Evolutionary conservation across 2,113 vertebrate genomes (phyloP).

Genomic region (Corynorhinus townsendii): DNA sequence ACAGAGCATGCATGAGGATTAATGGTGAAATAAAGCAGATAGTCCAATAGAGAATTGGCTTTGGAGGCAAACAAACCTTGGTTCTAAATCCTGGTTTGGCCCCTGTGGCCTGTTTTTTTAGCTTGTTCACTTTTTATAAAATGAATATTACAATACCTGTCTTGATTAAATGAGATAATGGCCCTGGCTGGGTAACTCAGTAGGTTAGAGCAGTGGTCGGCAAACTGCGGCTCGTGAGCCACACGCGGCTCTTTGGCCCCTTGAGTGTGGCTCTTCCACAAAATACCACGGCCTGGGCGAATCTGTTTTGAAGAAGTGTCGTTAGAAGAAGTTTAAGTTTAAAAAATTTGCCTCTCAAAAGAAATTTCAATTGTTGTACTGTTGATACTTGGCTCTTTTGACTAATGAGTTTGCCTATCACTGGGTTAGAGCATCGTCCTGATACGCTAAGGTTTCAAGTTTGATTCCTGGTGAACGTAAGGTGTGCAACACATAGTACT

Average conservation of each 20-base stretch:
- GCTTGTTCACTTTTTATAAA: not conserved
- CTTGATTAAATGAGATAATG: constrained; percentile 7
- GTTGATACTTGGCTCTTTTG: no score
- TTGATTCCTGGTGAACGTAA: not conserved
- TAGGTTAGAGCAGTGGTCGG: not conserved
- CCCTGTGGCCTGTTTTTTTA: not conserved
- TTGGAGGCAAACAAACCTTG: not conserved
- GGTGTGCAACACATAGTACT: not conserved
- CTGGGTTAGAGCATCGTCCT: not conserved
- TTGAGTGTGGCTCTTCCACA: no score
- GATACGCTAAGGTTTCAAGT: not conserved
- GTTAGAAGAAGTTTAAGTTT: no score
- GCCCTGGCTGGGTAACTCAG: not conserved
- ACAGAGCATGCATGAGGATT: not conserved
- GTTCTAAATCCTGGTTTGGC: constrained; percentile 15
- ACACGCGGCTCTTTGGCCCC: no score
- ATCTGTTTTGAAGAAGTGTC: no score
- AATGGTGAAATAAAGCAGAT: not conserved
- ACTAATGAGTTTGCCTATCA: no score
- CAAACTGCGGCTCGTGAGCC: no score
- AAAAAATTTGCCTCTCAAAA: no score
- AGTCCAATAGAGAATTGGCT: not conserved
- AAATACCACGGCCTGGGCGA: no score
- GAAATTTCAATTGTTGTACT: no score
- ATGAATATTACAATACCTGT: not conserved